Evolutionary conservation across 2,113 vertebrate genomes (phyloP).

Genomic region (Chamaetylas fuelleborni): DNA sequence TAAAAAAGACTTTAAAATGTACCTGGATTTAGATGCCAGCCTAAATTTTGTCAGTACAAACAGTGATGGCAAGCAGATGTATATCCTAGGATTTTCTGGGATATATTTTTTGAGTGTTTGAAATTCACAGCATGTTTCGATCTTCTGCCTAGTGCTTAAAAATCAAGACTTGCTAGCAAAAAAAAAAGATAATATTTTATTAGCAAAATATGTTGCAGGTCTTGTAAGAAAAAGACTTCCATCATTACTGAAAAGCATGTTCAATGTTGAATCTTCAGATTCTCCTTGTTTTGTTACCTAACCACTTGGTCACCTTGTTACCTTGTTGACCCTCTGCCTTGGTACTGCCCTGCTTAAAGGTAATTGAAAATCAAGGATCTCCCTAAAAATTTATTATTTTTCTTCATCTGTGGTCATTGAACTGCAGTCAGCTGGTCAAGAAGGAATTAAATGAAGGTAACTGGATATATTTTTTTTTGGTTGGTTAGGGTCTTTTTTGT

Average conservation of each 20-base stretch:
- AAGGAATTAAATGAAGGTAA: background rate
- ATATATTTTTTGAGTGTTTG: background rate
- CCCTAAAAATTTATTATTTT: background rate
- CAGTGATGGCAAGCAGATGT: background rate
- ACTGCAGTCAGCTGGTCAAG: background rate
- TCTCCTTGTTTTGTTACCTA: background rate
- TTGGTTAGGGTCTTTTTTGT: no score
- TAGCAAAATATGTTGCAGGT: background rate
- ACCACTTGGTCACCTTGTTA: background rate
- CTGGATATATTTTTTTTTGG: background rate
- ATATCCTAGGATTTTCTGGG: background rate
- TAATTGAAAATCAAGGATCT: background rate
- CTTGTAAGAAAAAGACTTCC: background rate
- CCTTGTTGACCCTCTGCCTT: background rate
- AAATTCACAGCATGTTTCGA: background rate
- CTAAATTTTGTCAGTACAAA: background rate
- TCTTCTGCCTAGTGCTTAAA: background rate
- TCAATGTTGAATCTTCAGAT: background rate
- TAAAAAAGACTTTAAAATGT: background rate
- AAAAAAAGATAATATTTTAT: background rate
- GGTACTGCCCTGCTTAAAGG: background rate
- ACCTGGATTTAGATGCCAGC: background rate
- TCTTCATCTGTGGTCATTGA: background rate
- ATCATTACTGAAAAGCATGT: background rate
- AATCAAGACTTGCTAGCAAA: background rate